These are phyloP conservation scores for Drosophila persimilis DNA, from an alignment of 1,140 invertebrate species.

Conservation along the genomic window DNA sequence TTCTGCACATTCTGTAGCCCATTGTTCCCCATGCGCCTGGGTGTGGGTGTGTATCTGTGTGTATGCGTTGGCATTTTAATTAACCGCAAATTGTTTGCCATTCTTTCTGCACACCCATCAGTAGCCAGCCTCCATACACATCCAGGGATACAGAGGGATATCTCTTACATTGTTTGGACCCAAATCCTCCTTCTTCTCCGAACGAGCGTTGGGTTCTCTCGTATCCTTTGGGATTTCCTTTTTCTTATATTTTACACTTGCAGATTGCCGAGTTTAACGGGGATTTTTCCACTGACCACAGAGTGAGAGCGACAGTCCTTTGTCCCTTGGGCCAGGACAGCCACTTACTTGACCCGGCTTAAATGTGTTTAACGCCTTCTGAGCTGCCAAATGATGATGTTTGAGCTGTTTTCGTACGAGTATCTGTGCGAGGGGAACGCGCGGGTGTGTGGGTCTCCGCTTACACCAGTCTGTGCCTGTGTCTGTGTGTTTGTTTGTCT, in stretches of 20 bases:
- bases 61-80: slow-evolving; percentile 59
- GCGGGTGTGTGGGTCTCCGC: too few species aligned
- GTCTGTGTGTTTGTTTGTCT: slow-evolving; percentile 1
- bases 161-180: too few species aligned
- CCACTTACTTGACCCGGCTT: slow-evolving; percentile 55
- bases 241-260: slow-evolving; percentile 19
- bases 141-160: too few species aligned
- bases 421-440: too few species aligned
- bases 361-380: slow-evolving; percentile 69
- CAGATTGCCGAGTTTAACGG: slow-evolving; percentile 12
- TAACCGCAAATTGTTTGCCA: slow-evolving; percentile 52
- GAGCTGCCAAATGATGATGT: slow-evolving; percentile 72
- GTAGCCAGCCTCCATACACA: not conserved
- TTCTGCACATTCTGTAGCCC: slow-evolving; percentile 9
- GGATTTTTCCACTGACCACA: slow-evolving; percentile 18
- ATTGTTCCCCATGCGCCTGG: slow-evolving; percentile 30
- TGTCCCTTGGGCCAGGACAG: slow-evolving; percentile 30
- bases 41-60: slow-evolving; percentile 10
- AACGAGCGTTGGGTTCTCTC: not conserved
- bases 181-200: not conserved
- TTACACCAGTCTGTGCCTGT: slow-evolving; percentile 3
- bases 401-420: slow-evolving; percentile 32
- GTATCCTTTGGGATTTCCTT: slow-evolving; percentile 13
- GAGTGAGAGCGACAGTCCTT: slow-evolving; percentile 30
- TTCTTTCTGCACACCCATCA: not conserved